Conservation (phyloP, 2,113 vertebrate species). For the Cyanoderma ruficeps region DNA sequence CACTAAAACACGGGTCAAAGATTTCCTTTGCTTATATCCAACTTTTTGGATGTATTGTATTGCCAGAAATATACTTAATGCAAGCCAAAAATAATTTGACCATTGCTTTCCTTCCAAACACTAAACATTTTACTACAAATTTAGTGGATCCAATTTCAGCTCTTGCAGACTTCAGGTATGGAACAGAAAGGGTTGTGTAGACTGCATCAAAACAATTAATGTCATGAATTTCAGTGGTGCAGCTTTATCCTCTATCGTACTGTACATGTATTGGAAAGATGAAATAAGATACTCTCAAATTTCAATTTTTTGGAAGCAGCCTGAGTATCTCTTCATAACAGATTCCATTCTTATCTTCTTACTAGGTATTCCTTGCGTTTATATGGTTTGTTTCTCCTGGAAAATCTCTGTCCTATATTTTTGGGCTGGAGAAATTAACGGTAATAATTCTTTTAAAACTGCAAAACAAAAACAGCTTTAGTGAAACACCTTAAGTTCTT, state of each 20-base stretch:
- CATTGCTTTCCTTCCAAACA: slow-evolving; percentile 55
- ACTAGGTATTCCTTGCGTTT: slow-evolving; percentile 60
- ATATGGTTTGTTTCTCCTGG: slow-evolving; percentile 58
- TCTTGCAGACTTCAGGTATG: slow-evolving; percentile 35
- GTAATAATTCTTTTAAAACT: slow-evolving; percentile 53
- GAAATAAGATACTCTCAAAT: slow-evolving; percentile 59
- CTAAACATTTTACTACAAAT: slow-evolving; percentile 44
- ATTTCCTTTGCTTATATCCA: slow-evolving; percentile 56
- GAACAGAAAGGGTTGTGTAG: slow-evolving; percentile 54
- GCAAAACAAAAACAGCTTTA: slow-evolving; percentile 72
- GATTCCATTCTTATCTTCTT: slow-evolving; percentile 66
- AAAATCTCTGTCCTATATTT: slow-evolving; percentile 54
- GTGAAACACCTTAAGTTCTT: slow-evolving; percentile 74
- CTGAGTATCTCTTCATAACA: slow-evolving; percentile 61
- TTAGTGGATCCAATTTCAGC: slow-evolving; percentile 51
- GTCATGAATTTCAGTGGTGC: slow-evolving; percentile 71
- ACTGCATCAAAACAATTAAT: slow-evolving; percentile 59
- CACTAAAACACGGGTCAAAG: slow-evolving; percentile 69
- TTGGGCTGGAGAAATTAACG: slow-evolving; percentile 56
- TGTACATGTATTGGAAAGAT: slow-evolving; percentile 72
- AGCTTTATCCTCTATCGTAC: slow-evolving; percentile 67
- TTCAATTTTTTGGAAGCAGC: slow-evolving; percentile 68
- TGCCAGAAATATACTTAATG: slow-evolving; percentile 50
- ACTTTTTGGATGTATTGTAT: slow-evolving; percentile 60
- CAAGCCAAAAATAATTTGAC: slow-evolving; percentile 65